phyloP scores from a whole-genome alignment of 1,140 invertebrate species.

The Rhopalosiphum padi region DNA sequence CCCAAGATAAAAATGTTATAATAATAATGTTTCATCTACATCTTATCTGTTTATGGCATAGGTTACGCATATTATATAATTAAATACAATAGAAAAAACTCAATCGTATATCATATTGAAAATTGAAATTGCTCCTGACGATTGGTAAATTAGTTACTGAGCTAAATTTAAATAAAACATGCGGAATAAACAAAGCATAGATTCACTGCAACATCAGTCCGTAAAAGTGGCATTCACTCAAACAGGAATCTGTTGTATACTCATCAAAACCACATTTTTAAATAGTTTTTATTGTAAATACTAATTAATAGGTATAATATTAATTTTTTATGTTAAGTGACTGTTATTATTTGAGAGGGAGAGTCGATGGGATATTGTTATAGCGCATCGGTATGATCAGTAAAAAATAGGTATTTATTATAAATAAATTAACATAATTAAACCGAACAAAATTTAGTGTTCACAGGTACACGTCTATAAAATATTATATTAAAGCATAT shows the following conservation, averaged over 20 bases:
- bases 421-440: neutral
- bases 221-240: neutral
- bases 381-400: neutral
- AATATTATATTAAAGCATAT: neutral
- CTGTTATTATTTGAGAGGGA: neutral
- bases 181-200: neutral
- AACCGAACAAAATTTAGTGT: neutral
- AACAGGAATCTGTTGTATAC: neutral
- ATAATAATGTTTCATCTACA: neutral
- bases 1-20: neutral
- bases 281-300: neutral
- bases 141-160: neutral
- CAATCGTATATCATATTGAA: neutral
- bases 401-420: neutral
- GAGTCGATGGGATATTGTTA: neutral
- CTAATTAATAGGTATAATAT: neutral
- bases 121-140: neutral
- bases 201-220: no score
- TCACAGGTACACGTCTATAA: neutral
- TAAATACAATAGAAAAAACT: neutral
- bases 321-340: neutral
- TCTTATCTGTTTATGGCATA: neutral
- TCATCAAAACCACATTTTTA: slow-evolving; percentile 2
- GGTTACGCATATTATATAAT: neutral
- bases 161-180: neutral